Evolutionary conservation across 1,140 invertebrate genomes (phyloP), one percentile per base, ranked within the genome.

Genomic region (Diachasmimorpha longicaudata): DNA sequence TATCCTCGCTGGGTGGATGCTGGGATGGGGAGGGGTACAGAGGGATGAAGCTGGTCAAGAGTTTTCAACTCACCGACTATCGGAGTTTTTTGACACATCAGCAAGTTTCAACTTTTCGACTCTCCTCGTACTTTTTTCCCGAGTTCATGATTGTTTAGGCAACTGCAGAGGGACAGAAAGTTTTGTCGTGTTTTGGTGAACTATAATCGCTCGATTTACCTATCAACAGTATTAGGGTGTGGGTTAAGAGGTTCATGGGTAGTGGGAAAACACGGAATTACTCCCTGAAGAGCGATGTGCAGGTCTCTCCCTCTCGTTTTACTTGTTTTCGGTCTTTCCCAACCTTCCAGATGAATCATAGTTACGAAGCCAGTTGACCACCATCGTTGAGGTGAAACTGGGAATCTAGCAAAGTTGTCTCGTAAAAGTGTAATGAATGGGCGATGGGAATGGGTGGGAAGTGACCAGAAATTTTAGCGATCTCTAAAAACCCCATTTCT

Each of bases 381-480:
- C 42, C 11, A 63, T 48, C 21, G 37, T n/a, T 21, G 10, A 74
- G 67, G 10, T 37, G n/a, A 55, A 66, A 44, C 11, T 67, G 72
- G 36, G 58, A 42, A 39, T 9, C 23, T 25, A 63, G 58, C 25
- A 74, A 74, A 74, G 37, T 74, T 74, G 25, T 16, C 66, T 74
- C 72, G 66, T 74, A 74, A 74, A 72, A 74, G 46, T 68, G 66
- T 69, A 74, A 74, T 69, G 42, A 37, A 74, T 39, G 58, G 63
- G n/a, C 14, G 1, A 68, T 52, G 6, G 23, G 23, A 31, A 68
- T 52, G 39, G 14, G 44, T 11, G 23, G 25, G 46, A 14, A 16
- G 14, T 14, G 44, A 72, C 48, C 23, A 52, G 31, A 55, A 55
- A 72, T 55, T 55, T 46, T 19, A 23, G 42, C 16, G 42, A 46